Evolutionary conservation across 2,888 invertebrate genomes (phyloP).

Genomic region (Pardosa pseudoannulata): DNA sequence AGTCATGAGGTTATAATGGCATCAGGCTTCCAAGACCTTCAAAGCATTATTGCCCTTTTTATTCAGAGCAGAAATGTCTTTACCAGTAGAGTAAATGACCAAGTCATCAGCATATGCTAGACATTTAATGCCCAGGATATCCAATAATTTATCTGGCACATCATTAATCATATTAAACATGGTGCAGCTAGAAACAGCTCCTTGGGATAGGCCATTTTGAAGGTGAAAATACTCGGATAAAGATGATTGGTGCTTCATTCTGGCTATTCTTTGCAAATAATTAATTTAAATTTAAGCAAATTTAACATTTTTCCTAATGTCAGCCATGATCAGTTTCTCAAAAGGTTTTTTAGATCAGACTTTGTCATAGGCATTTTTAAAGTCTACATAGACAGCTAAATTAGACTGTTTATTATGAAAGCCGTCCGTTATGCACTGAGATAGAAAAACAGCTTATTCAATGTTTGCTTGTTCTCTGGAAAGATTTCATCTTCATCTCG

Average conservation of each 20-base stretch:
- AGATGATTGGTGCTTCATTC: not conserved
- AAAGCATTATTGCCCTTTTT: not conserved
- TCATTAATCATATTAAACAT: not conserved
- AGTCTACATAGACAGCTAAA: not conserved
- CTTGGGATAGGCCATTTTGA: not conserved
- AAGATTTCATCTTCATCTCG: too few species aligned
- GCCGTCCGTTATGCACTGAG: conserved; percentile 3
- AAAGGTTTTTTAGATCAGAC: not conserved
- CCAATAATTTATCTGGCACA: not conserved
- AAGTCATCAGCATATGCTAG: conserved; percentile 14
- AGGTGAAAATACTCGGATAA: not conserved
- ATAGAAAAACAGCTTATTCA: too few species aligned
- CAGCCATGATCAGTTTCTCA: not conserved
- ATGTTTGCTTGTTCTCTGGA: too few species aligned
- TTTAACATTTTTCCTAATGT: too few species aligned
- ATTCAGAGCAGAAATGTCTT: not conserved
- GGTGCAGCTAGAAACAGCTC: not conserved
- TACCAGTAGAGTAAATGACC: not conserved
- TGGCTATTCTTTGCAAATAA: too few species aligned
- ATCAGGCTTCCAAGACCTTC: not conserved
- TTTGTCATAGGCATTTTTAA: conserved; percentile 2
- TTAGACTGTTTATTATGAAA: conserved; percentile 13
- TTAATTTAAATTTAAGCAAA: too few species aligned
- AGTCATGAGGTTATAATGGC: not conserved
- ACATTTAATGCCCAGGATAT: not conserved